Evolutionary conservation across 1,140 invertebrate genomes (phyloP), one percentile per base, ranked within the genome.

Genomic region (Drosophila nasuta): DNA sequence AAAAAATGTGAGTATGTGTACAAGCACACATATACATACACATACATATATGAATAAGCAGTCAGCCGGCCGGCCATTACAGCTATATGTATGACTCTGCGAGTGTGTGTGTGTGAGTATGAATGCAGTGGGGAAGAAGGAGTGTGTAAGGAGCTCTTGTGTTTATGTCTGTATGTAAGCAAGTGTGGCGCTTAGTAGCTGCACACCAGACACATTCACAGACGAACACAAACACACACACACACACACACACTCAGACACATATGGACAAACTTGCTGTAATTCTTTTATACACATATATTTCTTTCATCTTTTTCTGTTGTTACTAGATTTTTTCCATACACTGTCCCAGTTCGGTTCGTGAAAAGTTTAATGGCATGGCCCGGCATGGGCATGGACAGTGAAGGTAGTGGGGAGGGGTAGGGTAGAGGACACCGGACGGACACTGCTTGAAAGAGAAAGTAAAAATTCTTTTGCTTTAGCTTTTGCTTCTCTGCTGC

Each of bases 281-380:
- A 88, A 88, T 88, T 89, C 83, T 88, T 88, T 88, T 88, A 89
- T 89, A 75, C 67, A 75, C 58, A 89, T 89, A 90, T 89, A 85
- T 89, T 90, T 89, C 86, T 90, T 89, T 89, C 85, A 89, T 88
- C 85, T 88, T 88, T 86, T 89, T 89, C 86, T 90, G 86, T 89
- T 89, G 78, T 89, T 89, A 89, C 81, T 89, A 81, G 78, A 83
- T 90, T 89, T 57, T 82, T 89, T 90, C 85, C 70, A 90, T 80
- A 67, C 72, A 81, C 71, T 89, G 86, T 89, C 85, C 86, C 86
- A 89, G 86, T 89, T 89, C 67, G 86, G 85, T 88, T 89, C 81
- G 78, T 88, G 81, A 89, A 88, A 89, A 88, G 85, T 89, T 89
- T 88, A 88, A 88, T 89, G 78, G 85, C 85, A 51, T 72, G 81